Conservation (phyloP, 2,888 invertebrate genomes). For the Campoletis raptor region DNA sequence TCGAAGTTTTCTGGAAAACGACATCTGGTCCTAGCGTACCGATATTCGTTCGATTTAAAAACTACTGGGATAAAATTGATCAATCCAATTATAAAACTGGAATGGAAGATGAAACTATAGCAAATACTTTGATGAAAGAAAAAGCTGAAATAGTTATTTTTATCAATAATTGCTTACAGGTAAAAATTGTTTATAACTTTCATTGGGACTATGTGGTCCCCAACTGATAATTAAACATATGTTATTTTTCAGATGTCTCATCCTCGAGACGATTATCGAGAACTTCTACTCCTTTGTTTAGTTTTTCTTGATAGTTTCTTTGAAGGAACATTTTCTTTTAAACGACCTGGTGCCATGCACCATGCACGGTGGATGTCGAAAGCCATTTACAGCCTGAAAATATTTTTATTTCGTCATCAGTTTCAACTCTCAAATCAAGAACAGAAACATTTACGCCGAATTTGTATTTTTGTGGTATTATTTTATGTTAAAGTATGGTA, state of each 20-base stretch:
- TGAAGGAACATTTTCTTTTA: no score
- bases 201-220: no score
- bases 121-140: conserved; percentile 15
- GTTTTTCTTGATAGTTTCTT: no score
- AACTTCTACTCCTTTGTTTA: conserved; percentile 70
- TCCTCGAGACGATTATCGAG: conserved; percentile 72
- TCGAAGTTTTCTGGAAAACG: conserved; percentile 57
- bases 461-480: conserved; percentile 72
- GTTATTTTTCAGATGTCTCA: conserved; percentile 60
- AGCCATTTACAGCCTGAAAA: conserved; percentile 75
- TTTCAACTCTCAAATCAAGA: conserved; percentile 69
- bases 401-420: conserved; percentile 72
- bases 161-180: conserved; percentile 31
- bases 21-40: conserved; percentile 59
- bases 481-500: conserved; percentile 73
- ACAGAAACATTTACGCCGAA: conserved; percentile 62
- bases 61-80: conserved; percentile 52
- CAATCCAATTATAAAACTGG: conserved; percentile 56
- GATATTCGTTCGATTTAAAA: conserved; percentile 51
- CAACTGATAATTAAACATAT: no score
- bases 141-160: conserved; percentile 22
- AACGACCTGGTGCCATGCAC: conserved; percentile 73
- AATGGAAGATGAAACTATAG: conserved; percentile 43
- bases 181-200: conserved; percentile 11
- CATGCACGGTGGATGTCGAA: conserved; percentile 76